phyloP scores from a whole-genome alignment of 2,888 invertebrate genomes.

The Azorinus chamasolen region DNA sequence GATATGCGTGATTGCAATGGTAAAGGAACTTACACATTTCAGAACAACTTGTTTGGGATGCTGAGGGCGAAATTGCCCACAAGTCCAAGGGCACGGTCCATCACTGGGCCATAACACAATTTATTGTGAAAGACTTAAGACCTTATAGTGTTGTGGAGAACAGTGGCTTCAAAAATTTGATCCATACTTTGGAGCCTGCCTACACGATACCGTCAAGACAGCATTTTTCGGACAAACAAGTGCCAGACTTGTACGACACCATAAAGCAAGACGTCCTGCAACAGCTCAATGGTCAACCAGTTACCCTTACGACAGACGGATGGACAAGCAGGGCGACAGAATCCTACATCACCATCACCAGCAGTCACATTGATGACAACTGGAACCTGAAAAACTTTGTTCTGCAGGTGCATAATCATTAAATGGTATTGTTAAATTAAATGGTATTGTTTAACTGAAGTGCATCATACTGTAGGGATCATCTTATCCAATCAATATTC shows the following conservation, averaged over 20 bases:
- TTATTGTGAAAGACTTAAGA: conserved; percentile 37
- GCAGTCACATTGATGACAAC: conserved; percentile 21
- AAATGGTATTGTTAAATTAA: too few species aligned
- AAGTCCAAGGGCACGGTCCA: conserved; percentile 20
- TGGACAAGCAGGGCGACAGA: conserved; percentile 43
- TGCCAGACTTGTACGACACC: conserved; percentile 18
- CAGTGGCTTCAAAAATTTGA: conserved; percentile 24
- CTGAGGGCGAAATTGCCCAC: background rate
- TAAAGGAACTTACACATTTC: background rate
- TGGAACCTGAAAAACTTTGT: conserved; percentile 29
- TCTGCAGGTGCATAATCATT: too few species aligned
- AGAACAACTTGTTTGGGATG: background rate
- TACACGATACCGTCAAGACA: conserved; percentile 29
- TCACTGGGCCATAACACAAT: conserved; percentile 4
- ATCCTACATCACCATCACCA: conserved; percentile 32
- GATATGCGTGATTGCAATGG: background rate
- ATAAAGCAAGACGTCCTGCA: background rate
- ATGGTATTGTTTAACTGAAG: too few species aligned
- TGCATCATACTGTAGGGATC: too few species aligned
- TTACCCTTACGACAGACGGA: conserved; percentile 35
- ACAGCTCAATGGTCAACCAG: conserved; percentile 12
- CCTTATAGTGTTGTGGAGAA: conserved; percentile 33
- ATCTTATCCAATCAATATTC: too few species aligned
- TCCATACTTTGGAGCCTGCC: conserved; percentile 22
- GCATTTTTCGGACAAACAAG: conserved; percentile 21